Conservation (phyloP, 2,888 invertebrate species). For the Clitarchus hookeri region DNA sequence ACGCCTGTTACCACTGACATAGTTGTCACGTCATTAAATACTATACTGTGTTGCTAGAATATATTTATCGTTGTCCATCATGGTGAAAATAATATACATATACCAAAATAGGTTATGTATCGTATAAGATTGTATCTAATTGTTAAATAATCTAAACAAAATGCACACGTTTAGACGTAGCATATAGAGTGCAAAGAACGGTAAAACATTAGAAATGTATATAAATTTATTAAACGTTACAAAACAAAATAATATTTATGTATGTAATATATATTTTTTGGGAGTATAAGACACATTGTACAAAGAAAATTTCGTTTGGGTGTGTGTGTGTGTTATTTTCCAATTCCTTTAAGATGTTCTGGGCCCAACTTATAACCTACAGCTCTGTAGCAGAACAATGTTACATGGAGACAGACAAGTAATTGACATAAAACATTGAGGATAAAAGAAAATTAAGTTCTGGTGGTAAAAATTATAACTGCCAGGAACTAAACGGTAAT, state of each 20-base stretch:
- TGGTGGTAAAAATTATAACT: not conserved
- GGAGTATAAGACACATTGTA: conserved; percentile 38
- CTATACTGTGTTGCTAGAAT: not conserved
- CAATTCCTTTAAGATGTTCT: conserved; percentile 22
- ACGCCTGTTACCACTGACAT: not conserved
- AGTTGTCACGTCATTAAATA: not conserved
- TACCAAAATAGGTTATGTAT: not conserved
- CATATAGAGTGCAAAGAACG: not conserved
- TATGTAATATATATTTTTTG: conserved; percentile 42
- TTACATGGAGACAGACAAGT: not conserved
- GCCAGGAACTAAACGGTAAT: not conserved
- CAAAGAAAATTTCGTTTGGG: conserved; percentile 27
- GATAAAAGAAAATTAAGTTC: not conserved
- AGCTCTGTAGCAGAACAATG: not conserved
- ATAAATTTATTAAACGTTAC: conserved; percentile 32
- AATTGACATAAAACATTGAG: not conserved
- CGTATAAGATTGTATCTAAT: conserved; percentile 10
- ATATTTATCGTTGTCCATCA: not conserved
- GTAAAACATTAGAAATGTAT: conserved; percentile 32
- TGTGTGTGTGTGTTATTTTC: conserved; percentile 27
- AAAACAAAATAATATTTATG: conserved; percentile 36
- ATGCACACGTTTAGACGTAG: conserved; percentile 9
- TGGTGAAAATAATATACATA: conserved; percentile 6
- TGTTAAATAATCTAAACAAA: not conserved
- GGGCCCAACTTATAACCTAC: not conserved